Conservation (phyloP, 2,888 invertebrate species). For the Laothoe populi region DNA sequence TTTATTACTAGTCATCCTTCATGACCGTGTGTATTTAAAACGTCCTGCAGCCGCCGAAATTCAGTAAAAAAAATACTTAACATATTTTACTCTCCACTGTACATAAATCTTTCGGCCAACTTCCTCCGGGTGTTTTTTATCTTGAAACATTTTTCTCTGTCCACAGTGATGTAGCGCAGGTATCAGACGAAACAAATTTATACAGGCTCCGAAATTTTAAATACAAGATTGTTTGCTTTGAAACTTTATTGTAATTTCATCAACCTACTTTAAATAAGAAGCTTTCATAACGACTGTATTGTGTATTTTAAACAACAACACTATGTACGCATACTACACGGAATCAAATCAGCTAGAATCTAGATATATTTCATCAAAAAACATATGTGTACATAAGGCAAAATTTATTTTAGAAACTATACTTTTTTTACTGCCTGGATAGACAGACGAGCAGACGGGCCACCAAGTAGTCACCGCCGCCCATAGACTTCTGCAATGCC, state of each 20-base stretch:
- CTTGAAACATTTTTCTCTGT: background rate
- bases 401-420: too few species aligned
- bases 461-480: too few species aligned
- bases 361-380: too few species aligned
- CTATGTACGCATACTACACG: too few species aligned
- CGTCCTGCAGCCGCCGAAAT: conserved; percentile 7
- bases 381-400: too few species aligned
- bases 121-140: conserved; percentile 11
- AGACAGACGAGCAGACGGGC: too few species aligned
- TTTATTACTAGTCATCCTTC: background rate
- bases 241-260: background rate
- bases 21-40: background rate
- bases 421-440: too few species aligned
- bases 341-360: too few species aligned
- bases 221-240: background rate
- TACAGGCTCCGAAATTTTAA: background rate
- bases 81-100: conserved; percentile 13
- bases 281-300: too few species aligned
- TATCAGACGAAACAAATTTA: background rate
- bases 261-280: too few species aligned
- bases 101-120: conserved; percentile 12
- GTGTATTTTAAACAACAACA: too few species aligned
- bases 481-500: too few species aligned
- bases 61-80: conserved; percentile 18
- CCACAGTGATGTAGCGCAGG: background rate